phyloP scores from a whole-genome alignment of 2,888 invertebrate genomes.

The Spilosoma lubricipeda region DNA sequence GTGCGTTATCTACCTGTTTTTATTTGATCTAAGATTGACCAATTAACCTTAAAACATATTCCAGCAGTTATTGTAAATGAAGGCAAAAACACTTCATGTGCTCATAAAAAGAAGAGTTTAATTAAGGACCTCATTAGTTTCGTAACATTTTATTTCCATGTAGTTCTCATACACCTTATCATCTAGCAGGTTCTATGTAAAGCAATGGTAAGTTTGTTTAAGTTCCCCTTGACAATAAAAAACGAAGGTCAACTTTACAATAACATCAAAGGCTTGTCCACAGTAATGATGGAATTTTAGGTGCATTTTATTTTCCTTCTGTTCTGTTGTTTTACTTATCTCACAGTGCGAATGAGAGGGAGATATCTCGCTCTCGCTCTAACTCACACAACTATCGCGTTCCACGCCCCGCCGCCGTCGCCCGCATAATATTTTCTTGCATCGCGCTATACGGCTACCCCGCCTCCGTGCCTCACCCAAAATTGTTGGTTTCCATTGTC shows the following conservation, averaged over 20 bases:
- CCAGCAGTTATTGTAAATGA: background rate
- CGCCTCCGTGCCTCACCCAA: constrained; percentile 78
- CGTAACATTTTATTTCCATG: constrained; percentile 37
- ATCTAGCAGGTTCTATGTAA: constrained; percentile 31
- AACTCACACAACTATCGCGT: constrained; percentile 40
- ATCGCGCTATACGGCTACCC: constrained; percentile 72
- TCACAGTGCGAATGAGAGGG: constrained; percentile 58
- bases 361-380: constrained; percentile 53
- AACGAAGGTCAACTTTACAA: constrained; percentile 68
- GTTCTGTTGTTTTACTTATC: constrained; percentile 68
- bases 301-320: constrained; percentile 79
- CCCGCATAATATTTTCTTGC: constrained; percentile 75
- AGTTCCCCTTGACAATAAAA: constrained; percentile 42
- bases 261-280: constrained; percentile 60
- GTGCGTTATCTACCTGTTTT: too few species aligned
- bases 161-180: constrained; percentile 26
- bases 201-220: constrained; percentile 27
- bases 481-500: constrained; percentile 71
- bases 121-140: constrained; percentile 28
- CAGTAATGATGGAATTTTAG: constrained; percentile 72
- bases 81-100: constrained; percentile 18
- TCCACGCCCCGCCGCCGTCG: constrained; percentile 54
- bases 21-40: too few species aligned
- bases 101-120: constrained; percentile 25
- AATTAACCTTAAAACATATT: background rate